These are phyloP conservation scores for Mola mola DNA, from an alignment of 2,113 vertebrate genomes.

Conservation along the genomic window DNA sequence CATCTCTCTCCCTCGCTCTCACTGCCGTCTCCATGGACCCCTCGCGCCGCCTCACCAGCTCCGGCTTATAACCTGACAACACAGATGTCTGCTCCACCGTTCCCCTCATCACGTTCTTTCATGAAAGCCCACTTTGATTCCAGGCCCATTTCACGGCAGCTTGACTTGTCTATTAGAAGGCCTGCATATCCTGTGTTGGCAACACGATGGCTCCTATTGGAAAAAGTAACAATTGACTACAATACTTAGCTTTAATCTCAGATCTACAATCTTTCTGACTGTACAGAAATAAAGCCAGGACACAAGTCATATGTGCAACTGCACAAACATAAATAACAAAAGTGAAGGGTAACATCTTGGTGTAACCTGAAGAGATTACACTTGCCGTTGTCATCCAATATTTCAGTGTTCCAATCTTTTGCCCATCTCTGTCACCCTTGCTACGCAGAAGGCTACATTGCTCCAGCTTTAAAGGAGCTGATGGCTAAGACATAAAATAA, in stretches of 20 bases:
- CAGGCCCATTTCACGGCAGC: constrained; percentile 5
- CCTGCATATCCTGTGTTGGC: background rate
- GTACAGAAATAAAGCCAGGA: constrained; percentile 2
- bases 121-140: constrained; percentile 21
- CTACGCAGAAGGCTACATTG: constrained; percentile 40
- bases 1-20: constrained; percentile 17
- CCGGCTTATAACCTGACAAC: constrained; percentile 57
- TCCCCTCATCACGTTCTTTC: constrained; percentile 31
- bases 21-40: constrained; percentile 47
- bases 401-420: constrained; percentile 16
- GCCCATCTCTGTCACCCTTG: constrained; percentile 24
- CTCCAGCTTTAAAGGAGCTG: constrained; percentile 10
- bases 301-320: constrained; percentile 6
- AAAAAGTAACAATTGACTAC: too few relatives aligned
- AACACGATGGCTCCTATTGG: background rate
- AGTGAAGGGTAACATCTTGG: constrained; percentile 24
- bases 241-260: background rate
- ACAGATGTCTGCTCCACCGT: constrained; percentile 43
- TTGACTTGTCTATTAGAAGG: background rate
- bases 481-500: constrained; percentile 17
- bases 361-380: constrained; percentile 28
- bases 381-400: constrained; percentile 24
- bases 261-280: background rate
- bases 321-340: constrained; percentile 10
- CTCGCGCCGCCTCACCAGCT: constrained; percentile 30